A percentile compares a stretch with the other conserved stretches of the same genome.
Conservation (phyloP, 1,140 invertebrate species). For the Aphelenchoides besseyi region DNA sequence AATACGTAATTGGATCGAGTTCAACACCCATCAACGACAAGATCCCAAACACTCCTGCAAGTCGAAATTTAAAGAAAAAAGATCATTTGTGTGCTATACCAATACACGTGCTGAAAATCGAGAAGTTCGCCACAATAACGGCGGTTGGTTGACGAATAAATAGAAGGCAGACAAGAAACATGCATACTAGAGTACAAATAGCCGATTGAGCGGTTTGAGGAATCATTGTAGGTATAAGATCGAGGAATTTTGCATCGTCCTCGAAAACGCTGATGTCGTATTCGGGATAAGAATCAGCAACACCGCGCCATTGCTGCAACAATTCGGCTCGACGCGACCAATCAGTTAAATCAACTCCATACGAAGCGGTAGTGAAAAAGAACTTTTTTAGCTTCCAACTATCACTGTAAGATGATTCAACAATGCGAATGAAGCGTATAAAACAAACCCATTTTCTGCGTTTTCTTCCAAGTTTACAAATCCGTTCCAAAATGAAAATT, state of each 20-base stretch:
- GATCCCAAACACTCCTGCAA: constrained; percentile 54
- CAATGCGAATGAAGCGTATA: constrained; percentile 6
- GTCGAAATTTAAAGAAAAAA: constrained; percentile 12
- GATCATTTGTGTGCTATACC: constrained; percentile 40
- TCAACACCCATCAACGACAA: constrained; percentile 39
- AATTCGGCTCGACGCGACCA: constrained; percentile 58
- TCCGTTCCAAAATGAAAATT: constrained; percentile 62
- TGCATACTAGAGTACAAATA: constrained; percentile 55
- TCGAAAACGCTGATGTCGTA: constrained; percentile 54
- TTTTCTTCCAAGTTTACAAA: constrained; percentile 43
- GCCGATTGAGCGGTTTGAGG: constrained; percentile 56
- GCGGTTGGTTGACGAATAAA: constrained; percentile 56
- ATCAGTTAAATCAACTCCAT: constrained; percentile 52
- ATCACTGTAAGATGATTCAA: constrained; percentile 17
- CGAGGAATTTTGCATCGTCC: constrained; percentile 58
- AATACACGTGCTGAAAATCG: constrained; percentile 57
- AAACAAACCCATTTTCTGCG: constrained; percentile 23
- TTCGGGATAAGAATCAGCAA: constrained; percentile 58
- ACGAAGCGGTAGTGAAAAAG: constrained; percentile 60
- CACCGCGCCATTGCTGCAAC: constrained; percentile 51
- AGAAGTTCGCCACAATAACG: constrained; percentile 53
- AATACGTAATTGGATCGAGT: constrained; percentile 30
- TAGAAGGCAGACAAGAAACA: constrained; percentile 58
- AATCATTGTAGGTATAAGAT: constrained; percentile 56
- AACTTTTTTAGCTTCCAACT: constrained; percentile 40